phyloP scores from a whole-genome alignment of 2,888 invertebrate genomes.

The Noctua fimbriata region DNA sequence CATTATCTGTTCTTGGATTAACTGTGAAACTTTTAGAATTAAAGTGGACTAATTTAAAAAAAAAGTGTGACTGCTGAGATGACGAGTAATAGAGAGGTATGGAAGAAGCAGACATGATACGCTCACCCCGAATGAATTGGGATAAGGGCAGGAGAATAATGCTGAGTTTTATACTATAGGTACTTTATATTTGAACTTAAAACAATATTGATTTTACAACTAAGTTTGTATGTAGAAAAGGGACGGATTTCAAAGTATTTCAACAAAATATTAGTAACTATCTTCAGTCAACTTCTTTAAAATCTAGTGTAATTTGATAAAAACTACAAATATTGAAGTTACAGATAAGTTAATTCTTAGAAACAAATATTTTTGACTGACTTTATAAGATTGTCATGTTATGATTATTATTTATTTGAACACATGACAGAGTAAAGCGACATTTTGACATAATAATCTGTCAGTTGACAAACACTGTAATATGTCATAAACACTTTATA shows the following conservation, averaged over 20 bases:
- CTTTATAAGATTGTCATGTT: slow-evolving; percentile 25
- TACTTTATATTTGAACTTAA: not conserved
- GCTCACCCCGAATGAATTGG: too few relatives aligned
- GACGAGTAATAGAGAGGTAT: not conserved
- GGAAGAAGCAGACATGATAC: not conserved
- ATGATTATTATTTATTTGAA: slow-evolving; percentile 24
- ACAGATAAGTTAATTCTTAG: slow-evolving; percentile 35
- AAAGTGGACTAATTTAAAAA: not conserved
- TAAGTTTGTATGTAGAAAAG: not conserved
- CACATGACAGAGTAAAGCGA: slow-evolving; percentile 22
- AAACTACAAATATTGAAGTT: slow-evolving; percentile 33
- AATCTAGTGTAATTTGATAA: slow-evolving; percentile 31
- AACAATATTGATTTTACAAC: not conserved
- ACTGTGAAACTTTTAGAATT: slow-evolving; percentile 10
- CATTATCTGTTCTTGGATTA: slow-evolving; percentile 3
- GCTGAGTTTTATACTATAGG: not conserved
- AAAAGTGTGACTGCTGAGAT: not conserved
- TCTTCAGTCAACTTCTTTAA: not conserved
- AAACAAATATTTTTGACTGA: slow-evolving; percentile 12
- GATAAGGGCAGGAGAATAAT: not conserved
- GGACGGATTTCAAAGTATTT: not conserved
- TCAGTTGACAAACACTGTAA: slow-evolving; percentile 32
- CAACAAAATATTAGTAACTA: not conserved
- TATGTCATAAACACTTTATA: slow-evolving; percentile 15
- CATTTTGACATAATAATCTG: slow-evolving; percentile 54